Evolutionary conservation across 2,797 vertebrate species (phyloP), one percentile per base, ranked within the genome.

Genomic region (Melanotaenia boesemani): DNA sequence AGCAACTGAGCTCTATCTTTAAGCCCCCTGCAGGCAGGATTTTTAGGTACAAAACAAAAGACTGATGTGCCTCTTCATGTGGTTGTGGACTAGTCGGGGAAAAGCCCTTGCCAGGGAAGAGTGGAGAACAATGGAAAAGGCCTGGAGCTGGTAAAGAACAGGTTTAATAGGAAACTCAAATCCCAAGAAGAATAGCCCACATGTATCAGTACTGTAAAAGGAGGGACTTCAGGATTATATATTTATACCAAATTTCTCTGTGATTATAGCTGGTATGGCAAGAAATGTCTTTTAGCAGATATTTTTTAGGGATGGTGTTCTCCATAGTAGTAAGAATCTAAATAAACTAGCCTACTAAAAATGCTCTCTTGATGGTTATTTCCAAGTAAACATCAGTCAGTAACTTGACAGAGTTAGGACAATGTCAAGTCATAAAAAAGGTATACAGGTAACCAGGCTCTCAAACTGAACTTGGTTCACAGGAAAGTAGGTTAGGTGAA

Each of bases 401-500:
- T 89, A 86, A 91, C 81, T 15, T 91, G 89, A 89, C 90, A 86
- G 73, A 59, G 28, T 2, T 4, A 39, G n/a, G 28, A 72, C 63
- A 74, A 69, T 32, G n/a, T 67, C 70, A 48, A 56, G 44, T 63
- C 74, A 83, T 91, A 79, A 88, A 88, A 67, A 22, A 74, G 83
- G 80, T 76, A 83, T 77, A 81, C 79, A 81, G 83, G 85, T 87
- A 88, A 92, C 86, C 65, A 44, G 78, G 86, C 79, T 82, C 50
- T 76, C 72, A 77, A 39, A 85, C 77, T 89, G 88, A 92, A 92
- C 89, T 89, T 89, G 84, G 76, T 81, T 82, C 87, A 74, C 39
- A 79, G 77, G 74, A 88, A 93, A 91, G 85, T 92, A 83, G 92
- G 91, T 92, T 92, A 88, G 91, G 88, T 84, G 84, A 87, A 89